Base-by-base conservation (phyloP, 2,113 vertebrate species). In the Bubalus kerabau region DNA sequence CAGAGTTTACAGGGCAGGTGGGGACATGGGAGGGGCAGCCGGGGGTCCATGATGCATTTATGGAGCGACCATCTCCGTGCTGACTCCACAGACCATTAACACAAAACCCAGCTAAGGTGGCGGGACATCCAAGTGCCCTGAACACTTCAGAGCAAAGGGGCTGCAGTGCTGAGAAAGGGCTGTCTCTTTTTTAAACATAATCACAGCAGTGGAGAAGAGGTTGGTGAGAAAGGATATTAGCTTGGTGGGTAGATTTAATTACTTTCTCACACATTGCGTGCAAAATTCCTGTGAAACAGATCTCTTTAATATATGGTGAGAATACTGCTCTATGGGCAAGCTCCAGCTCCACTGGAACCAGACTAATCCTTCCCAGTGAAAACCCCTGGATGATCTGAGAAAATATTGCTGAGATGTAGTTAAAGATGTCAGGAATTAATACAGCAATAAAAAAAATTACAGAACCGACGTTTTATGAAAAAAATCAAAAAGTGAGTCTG, bases 31-130 rank as follows among this genome's bases (percentile, higher is more conserved):
- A 30, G 60, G 43, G 67, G 48, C 15, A 28, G 9, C 43, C 1
- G 4, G 26, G 21, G 50, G 21, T 14, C 40, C 4, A 54, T 0
- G 0, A 21, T 11, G 7, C 0, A 3, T n/a, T 11, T 1, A 48
- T 5, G 4, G 21, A 17, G 40, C 4, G 28, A 7, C 9, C 2
- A 0, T 81, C 76, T 36, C 52, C 36, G 36, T 0, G 5, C 23
- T 50, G 19, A 74, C 10, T 19, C 89, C 90, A 40, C 0, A 43
- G 85, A 3, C 50, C 60, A 13, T 15, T 15, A 84, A n/a, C 71
- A 52, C 36, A 74, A 48, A 57, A 62, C 46, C 48, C 36, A 19
- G 4, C 36, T 19, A 43, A 74, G 71, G 17, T 2, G 30, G 21
- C 17, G 21, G 59, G 0, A n/a, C 50, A 21, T 10, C n/a, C 30